Conservation (phyloP, 2,888 invertebrate genomes). For the Drosophila antonietae region DNA sequence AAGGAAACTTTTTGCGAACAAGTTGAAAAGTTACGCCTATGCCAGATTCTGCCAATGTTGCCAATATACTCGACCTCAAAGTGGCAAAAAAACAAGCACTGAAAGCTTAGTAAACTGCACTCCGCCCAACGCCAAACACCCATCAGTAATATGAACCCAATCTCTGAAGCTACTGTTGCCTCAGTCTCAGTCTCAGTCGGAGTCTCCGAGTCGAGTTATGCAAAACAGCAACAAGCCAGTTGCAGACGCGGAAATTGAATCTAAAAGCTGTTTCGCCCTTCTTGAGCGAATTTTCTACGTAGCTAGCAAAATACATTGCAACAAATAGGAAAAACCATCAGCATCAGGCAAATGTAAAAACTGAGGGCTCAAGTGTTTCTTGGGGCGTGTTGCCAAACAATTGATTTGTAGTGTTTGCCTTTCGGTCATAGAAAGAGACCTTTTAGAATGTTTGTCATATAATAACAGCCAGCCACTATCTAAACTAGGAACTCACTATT, state of each 20-base stretch:
- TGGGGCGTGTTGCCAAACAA: conserved; percentile 26
- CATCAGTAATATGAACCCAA: conserved; percentile 24
- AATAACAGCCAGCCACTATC: not conserved
- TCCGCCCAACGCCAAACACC: not conserved
- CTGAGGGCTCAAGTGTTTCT: conserved; percentile 36
- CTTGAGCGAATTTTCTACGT: conserved; percentile 22
- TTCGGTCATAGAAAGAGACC: not conserved
- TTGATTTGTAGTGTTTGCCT: conserved; percentile 51
- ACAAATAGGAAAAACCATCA: conserved; percentile 68
- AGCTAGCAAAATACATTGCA: conserved; percentile 54
- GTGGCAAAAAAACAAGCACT: conserved; percentile 26
- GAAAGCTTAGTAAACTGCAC: conserved; percentile 18
- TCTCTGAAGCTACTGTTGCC: conserved; percentile 10
- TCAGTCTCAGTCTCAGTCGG: conserved; percentile 20
- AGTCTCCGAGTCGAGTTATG: conserved; percentile 44
- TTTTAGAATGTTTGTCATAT: not conserved
- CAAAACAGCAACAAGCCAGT: conserved; percentile 70
- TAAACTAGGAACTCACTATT: not conserved
- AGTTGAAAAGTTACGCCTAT: conserved; percentile 68
- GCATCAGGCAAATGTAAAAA: conserved; percentile 52
- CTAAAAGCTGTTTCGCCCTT: conserved; percentile 58
- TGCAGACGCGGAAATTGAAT: conserved; percentile 76
- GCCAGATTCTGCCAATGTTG: conserved; percentile 70
- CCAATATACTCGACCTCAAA: conserved; percentile 54
- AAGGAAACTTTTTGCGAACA: conserved; percentile 54